Evolutionary conservation across 1,140 invertebrate genomes (phyloP), one percentile per base, ranked within the genome.

Genomic region (Ceratina japonica): DNA sequence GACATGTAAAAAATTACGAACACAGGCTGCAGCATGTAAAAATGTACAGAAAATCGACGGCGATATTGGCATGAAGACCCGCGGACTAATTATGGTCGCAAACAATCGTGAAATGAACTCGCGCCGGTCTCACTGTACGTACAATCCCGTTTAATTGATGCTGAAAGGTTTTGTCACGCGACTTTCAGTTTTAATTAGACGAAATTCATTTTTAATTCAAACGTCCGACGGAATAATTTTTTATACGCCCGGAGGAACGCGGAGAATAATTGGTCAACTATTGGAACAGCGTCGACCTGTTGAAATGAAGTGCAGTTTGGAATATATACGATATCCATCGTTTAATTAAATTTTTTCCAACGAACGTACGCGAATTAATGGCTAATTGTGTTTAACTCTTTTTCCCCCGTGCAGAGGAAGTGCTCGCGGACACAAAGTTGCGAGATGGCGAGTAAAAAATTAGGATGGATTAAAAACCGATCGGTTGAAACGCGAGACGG

Each of bases 241-340:
- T 18, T 18, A 18, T 3, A 31, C 7, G n/a, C 37, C 52, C 37
- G 13, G 44, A 54, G 51, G 52, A 56, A 31, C 66, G 49, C 27
- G 27, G 74, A 59, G 24, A 87, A 87, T 86, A 87, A 79, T 86
- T 86, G 62, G 65, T 56, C 58, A 81, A 86, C 82, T 87, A 85
- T 81, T 81, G 61, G 71, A 69, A 73, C 76, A 66, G 78, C 61
- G 79, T 69, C 20, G 24, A 27, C 44, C 59, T 77, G 73, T 22
- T 20, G 51, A 58, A 64, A 16, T 49, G 65, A 65, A n/a, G n/a
- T 61, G 69, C 49, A 71, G 63, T 3, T 81, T 62, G 56, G 62
- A 80, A 79, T 31, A 52, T 72, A 79, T 31, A 52, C 69, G 12
- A 2, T 16, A 2, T 58, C 22, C 54, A 3, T 15, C 5, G 24